A percentile compares a stretch with the other conserved stretches of the same genome.
phyloP scores from a whole-genome alignment of 2,113 vertebrate species.

The Heptranchias perlo region DNA sequence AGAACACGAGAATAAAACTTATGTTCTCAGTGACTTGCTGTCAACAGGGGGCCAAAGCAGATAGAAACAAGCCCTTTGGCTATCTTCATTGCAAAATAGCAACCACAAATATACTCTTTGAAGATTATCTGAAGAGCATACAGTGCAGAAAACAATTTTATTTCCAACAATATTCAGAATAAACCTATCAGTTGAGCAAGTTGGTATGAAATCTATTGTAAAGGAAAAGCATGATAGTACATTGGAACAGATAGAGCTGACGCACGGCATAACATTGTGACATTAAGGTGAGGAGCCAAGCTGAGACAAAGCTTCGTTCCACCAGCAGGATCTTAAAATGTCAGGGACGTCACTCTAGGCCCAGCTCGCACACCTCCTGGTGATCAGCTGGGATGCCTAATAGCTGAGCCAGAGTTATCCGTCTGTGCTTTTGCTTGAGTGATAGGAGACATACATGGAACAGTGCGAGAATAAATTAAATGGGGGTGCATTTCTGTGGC shows the following conservation, averaged over 20 bases:
- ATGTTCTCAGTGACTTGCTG: too few relatives aligned
- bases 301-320: background rate
- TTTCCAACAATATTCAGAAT: too few relatives aligned
- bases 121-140: too few relatives aligned
- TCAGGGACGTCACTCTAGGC: background rate
- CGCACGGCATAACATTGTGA: too few relatives aligned
- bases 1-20: too few relatives aligned
- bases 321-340: background rate
- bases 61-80: too few relatives aligned
- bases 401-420: background rate
- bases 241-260: background rate
- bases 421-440: background rate
- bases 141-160: too few relatives aligned
- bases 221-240: background rate
- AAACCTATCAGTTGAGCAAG: background rate
- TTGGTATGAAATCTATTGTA: background rate
- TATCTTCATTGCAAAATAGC: too few relatives aligned
- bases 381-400: background rate
- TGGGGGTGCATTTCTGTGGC: background rate
- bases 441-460: background rate
- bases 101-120: too few relatives aligned
- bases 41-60: too few relatives aligned
- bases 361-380: background rate
- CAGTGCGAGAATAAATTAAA: background rate
- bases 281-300: background rate